Base-by-base conservation (phyloP, 2,797 vertebrate species). In the Sebastolobus alascanus region DNA sequence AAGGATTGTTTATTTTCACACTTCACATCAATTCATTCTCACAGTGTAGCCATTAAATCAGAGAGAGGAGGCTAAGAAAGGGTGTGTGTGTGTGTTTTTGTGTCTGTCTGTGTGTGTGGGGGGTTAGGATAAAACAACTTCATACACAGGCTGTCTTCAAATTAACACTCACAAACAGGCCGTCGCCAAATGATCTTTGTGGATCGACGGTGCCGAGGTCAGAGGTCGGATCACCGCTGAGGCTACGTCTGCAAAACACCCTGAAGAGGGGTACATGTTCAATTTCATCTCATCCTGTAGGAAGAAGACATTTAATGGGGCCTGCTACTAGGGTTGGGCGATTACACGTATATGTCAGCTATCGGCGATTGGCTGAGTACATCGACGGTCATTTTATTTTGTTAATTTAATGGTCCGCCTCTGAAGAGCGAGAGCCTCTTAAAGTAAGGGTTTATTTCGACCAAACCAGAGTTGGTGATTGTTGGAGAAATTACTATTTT, bases 41-140 rank as follows among this genome's bases (percentile, higher is more conserved):
- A 73, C 65, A 74, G 75, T 75, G 69, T 35, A 67, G 22, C 52
- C 64, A 73, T 22, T 40, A 65, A 65, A 80, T 68, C 59, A 73
- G 61, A 76, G 37, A 60, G 29, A 20, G 70, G 16, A 65, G 66
- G 66, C 11, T 33, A 8, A 27, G 27, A 50, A 50, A 52, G 2
- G 8, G 25, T 27, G 20, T 59, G 33, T n/a, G 55, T 37, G 10
- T 38, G 2, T 69, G 10, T 64, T 8, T 46, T 6, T 71, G 20
- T 69, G 4, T 25, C 7, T 71, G 20, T 68, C 1, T 27, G 20
- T 46, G 6, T 27, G 1, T 22, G 54, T 0, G 8, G 3, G 18
- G 25, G 33, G 77, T 55, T 74, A 58, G 38, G 70, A 22, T 54
- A 59, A 61, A 77, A 50, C 58, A 35, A 56, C 8, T 25, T 75